phyloP scores from a whole-genome alignment of 2,888 invertebrate species.

The Platypus cylindrus region DNA sequence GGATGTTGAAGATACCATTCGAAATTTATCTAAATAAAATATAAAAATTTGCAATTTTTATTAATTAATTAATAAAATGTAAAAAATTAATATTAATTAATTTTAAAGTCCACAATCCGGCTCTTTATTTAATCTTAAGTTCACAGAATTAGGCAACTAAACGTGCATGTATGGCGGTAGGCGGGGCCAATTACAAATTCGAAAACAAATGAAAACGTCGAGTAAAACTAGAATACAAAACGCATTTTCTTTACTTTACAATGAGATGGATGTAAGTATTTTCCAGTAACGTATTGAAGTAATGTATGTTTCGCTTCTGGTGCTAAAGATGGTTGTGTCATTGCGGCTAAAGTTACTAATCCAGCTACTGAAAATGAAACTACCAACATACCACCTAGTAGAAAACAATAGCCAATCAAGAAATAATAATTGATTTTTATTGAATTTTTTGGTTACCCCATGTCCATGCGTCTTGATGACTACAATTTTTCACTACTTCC shows the following conservation, averaged over 20 bases:
- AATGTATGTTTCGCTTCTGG: conserved; percentile 84
- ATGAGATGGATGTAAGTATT: conserved; percentile 78
- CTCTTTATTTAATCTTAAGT: too few species aligned
- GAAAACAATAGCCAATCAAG: too few species aligned
- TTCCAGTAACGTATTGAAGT: conserved; percentile 83
- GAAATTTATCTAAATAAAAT: conserved; percentile 74
- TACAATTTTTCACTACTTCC: conserved; percentile 71
- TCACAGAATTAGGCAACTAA: too few species aligned
- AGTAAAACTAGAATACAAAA: background rate
- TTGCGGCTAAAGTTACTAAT: conserved; percentile 76
- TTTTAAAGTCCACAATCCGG: too few species aligned
- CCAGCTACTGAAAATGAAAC: conserved; percentile 83
- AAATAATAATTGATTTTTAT: too few species aligned
- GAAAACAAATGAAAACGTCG: too few species aligned
- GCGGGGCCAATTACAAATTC: too few species aligned
- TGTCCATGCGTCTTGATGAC: conserved; percentile 82
- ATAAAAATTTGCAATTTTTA: too few species aligned
- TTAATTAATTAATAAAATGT: too few species aligned
- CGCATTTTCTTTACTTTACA: conserved; percentile 43
- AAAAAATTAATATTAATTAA: too few species aligned
- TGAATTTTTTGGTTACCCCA: conserved; percentile 58
- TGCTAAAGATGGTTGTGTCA: conserved; percentile 80
- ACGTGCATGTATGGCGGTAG: too few species aligned
- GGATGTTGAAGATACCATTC: conserved; percentile 84
- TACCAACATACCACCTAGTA: conserved; percentile 83